These are phyloP conservation scores for Pogonomyrmex californicus DNA, from an alignment of 1,140 invertebrate species.

Conservation along the genomic window DNA sequence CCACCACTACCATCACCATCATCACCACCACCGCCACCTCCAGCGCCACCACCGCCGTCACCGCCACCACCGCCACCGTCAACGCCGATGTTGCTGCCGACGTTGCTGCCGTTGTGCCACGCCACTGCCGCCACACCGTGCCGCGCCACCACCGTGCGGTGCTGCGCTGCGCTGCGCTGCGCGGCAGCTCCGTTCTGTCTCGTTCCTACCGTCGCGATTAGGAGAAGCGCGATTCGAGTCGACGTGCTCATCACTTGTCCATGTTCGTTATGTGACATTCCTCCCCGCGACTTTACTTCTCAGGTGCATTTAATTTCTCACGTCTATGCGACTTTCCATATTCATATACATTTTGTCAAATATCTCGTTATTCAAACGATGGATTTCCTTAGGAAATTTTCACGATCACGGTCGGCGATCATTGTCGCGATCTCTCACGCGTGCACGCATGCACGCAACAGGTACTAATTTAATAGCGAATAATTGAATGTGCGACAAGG, in stretches of 20 bases:
- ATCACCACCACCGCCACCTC: too few relatives aligned
- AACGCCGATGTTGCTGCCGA: slow-evolving; percentile 8
- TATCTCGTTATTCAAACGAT: neutral
- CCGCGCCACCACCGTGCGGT: neutral
- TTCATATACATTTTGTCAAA: neutral
- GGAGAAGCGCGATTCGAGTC: slow-evolving; percentile 14
- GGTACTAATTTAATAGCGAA: slow-evolving; percentile 72
- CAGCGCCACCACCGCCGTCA: too few relatives aligned
- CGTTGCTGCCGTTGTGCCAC: slow-evolving; percentile 17
- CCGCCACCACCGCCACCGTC: too few relatives aligned
- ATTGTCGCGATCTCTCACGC: neutral
- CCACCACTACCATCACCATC: too few relatives aligned
- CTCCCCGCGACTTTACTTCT: slow-evolving; percentile 24
- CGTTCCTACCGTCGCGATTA: slow-evolving; percentile 24
- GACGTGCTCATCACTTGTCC: neutral
- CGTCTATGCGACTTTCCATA: neutral
- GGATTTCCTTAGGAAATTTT: neutral
- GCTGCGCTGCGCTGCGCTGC: neutral
- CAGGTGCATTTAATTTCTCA: slow-evolving; percentile 23
- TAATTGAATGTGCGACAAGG: slow-evolving; percentile 65
- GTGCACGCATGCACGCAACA: slow-evolving; percentile 67
- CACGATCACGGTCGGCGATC: slow-evolving; percentile 23
- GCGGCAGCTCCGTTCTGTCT: neutral
- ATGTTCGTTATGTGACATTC: slow-evolving; percentile 55
- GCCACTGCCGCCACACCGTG: slow-evolving; percentile 1